Base-by-base conservation (phyloP, 2,888 invertebrate species). In the Conops quadrifasciatus region DNA sequence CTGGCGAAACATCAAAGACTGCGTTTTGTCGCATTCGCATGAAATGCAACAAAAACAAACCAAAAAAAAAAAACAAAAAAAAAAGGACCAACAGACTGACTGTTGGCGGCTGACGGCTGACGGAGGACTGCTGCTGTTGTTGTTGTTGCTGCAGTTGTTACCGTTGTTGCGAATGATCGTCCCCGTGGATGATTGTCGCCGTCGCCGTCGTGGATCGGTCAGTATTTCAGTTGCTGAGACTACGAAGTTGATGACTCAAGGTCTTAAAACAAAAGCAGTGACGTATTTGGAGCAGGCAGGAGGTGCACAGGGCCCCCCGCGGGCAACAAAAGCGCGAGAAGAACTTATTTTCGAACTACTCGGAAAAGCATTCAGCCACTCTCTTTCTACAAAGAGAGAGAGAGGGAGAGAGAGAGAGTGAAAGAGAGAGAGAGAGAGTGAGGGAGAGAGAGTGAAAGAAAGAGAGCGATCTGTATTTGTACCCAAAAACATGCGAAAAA, bases 171-270 rank as follows among this genome's bases (percentile, higher is more conserved):
- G 65, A 5, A 26, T 30, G 24, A 11, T 19, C 53, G 7, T 11
- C 53, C 16, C 21, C 9, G 53, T 21, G 19, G 53, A 19, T 9
- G 19, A 19, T 21, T 11, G 21, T 21, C 53, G 19, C 5, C 53
- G 5, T 49, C 4, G 21, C 21, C 11, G 21, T 21, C 19, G 65
- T 19, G 24, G 62, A 28, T 56, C 80, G 78, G 80, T 77, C 77
- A 74, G 79, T 80, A 77, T 79, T 81, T 80, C 80, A 79, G 28
- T 9, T 11, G 47, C 58, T 30, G 26, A 58, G 58, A 21, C 16
- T 36, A 21, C 67, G 70, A 67, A 47, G 59, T 24, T 28, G 3
- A 53, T 47, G 67, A n/a, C 16, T 36, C 36, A 36, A 36, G 36
- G 36, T 36, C 36, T 36, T 4, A 36, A 36, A 36, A 7, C 9